phyloP scores from a whole-genome alignment of 2,113 vertebrate genomes.

The Trematocara marginatum region DNA sequence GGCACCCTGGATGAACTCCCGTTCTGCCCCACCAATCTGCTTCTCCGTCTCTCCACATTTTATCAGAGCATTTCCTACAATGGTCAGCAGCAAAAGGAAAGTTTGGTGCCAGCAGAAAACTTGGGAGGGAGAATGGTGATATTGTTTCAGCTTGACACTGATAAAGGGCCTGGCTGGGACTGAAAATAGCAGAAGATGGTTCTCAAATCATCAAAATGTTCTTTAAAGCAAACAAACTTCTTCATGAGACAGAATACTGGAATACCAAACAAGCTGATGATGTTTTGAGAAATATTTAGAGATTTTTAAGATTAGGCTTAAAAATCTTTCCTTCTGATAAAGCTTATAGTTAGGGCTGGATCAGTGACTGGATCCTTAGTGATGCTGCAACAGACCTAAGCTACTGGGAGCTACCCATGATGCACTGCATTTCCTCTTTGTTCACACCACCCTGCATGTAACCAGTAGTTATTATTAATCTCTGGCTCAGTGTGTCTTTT shows the following conservation, averaged over 20 bases:
- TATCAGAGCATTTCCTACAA: conserved; percentile 91
- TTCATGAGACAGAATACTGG: not conserved
- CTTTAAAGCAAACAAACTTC: not conserved
- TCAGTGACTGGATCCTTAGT: not conserved
- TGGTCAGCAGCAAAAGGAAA: conserved; percentile 1
- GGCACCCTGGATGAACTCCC: conserved; percentile 90
- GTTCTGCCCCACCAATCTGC: conserved; percentile 89
- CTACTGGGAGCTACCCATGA: not conserved
- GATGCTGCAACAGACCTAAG: not conserved
- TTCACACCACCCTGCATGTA: not conserved
- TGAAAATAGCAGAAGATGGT: not conserved
- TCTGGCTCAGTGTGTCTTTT: not conserved
- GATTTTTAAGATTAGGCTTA: not conserved
- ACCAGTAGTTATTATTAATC: not conserved
- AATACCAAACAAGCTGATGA: not conserved
- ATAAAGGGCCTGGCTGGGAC: not conserved
- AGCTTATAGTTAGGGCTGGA: not conserved
- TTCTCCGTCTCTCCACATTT: conserved; percentile 97
- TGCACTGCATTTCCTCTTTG: not conserved
- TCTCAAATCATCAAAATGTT: not conserved
- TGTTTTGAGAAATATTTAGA: not conserved
- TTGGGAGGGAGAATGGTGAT: not conserved
- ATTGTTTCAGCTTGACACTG: not conserved
- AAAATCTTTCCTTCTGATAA: not conserved
- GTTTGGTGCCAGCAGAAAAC: not conserved